Evolutionary conservation across 2,797 vertebrate species (phyloP).

Genomic region (Acipenser ruthenus): DNA sequence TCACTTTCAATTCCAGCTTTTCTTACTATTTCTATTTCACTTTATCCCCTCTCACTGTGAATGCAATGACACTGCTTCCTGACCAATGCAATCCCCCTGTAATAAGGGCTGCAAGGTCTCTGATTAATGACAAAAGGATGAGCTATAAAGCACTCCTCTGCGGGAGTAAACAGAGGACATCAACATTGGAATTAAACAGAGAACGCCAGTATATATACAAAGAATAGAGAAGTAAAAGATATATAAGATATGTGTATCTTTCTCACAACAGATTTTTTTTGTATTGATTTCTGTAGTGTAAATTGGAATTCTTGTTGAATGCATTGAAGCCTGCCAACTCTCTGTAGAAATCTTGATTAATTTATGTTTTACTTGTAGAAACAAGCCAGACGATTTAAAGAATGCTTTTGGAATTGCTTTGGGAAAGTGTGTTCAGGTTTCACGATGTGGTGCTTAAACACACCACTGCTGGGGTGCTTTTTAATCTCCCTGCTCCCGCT

Average conservation of each 20-base stretch:
- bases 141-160: too few species aligned
- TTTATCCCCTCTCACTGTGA: not conserved
- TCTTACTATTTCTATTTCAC: slow-evolving; percentile 6
- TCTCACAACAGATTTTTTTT: not conserved
- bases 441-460: too few species aligned
- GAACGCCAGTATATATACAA: too few species aligned
- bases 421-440: too few species aligned
- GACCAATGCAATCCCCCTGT: not conserved
- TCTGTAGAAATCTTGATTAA: slow-evolving; percentile 3
- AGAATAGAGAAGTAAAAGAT: too few species aligned
- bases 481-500: not conserved
- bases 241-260: not conserved
- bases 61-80: not conserved
- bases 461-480: too few species aligned
- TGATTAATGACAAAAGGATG: not conserved
- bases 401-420: not conserved
- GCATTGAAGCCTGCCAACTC: slow-evolving; percentile 9
- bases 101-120: slow-evolving; percentile 4
- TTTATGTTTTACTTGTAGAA: slow-evolving; percentile 13
- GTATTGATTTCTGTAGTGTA: slow-evolving; percentile 16
- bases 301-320: slow-evolving; percentile 18
- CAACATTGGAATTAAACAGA: too few species aligned
- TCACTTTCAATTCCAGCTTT: slow-evolving; percentile 2
- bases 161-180: too few species aligned
- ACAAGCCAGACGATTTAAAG: slow-evolving; percentile 6